Evolutionary conservation across 2,113 vertebrate genomes (phyloP).

Genomic region (Corynorhinus townsendii): DNA sequence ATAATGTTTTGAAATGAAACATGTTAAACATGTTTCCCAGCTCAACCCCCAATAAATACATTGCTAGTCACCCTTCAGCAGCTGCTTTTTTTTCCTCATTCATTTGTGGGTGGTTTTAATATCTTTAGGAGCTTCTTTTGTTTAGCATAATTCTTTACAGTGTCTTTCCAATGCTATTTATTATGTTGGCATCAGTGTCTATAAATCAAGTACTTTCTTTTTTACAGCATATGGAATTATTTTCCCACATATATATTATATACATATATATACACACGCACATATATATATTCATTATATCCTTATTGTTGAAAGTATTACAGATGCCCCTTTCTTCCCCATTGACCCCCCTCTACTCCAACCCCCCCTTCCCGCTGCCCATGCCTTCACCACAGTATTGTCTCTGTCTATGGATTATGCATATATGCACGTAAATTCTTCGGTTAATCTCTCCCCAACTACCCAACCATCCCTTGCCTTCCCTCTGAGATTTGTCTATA

Average conservation of each 20-base stretch:
- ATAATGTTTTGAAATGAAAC: background rate
- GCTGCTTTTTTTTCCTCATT: slow-evolving; percentile 48
- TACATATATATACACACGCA: too few species aligned
- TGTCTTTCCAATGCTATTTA: slow-evolving; percentile 57
- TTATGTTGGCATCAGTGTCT: slow-evolving; percentile 50
- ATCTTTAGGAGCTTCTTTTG: slow-evolving; percentile 22
- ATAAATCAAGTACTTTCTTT: slow-evolving; percentile 43
- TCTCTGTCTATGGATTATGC: too few species aligned
- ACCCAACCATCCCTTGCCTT: too few species aligned
- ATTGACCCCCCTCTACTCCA: too few species aligned
- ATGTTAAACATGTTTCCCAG: background rate
- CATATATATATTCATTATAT: too few species aligned
- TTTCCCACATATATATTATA: background rate
- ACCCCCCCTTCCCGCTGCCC: too few species aligned
- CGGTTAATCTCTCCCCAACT: too few species aligned
- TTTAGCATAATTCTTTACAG: slow-evolving; percentile 35
- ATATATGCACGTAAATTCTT: too few species aligned
- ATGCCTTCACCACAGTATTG: too few species aligned
- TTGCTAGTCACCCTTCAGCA: background rate
- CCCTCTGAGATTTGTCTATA: too few species aligned
- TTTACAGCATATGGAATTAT: slow-evolving; percentile 34
- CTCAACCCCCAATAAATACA: background rate
- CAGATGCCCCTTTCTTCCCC: too few species aligned
- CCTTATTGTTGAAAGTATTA: too few species aligned
- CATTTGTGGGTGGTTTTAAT: slow-evolving; percentile 67